phyloP scores from a whole-genome alignment of 2,797 vertebrate genomes.

The Botia almorhae region DNA sequence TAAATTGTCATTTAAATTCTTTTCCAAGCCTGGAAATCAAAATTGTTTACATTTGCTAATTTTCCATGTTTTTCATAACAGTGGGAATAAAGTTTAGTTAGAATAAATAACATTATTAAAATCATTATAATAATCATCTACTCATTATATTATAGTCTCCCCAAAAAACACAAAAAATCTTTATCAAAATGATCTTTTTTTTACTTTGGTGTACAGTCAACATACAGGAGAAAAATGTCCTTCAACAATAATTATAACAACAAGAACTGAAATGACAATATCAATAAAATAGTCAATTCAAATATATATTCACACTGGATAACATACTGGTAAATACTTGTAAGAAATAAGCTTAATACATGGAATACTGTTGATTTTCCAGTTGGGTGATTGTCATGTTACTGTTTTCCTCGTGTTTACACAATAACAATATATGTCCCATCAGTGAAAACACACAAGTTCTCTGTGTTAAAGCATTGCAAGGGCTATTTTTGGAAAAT shows the following conservation, averaged over 20 bases:
- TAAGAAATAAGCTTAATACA: constrained; percentile 52
- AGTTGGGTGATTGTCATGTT: constrained; percentile 61
- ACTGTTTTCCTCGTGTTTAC: constrained; percentile 54
- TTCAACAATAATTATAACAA: constrained; percentile 70
- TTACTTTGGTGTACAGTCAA: constrained; percentile 75
- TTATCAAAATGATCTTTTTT: constrained; percentile 68
- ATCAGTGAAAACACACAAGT: constrained; percentile 46
- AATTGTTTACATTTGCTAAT: too few species aligned
- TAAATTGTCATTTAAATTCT: too few species aligned
- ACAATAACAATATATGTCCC: constrained; percentile 39
- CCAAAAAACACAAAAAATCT: constrained; percentile 40
- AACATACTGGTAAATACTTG: constrained; percentile 59
- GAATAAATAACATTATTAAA: too few species aligned
- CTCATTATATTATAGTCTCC: too few species aligned
- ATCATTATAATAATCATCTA: too few species aligned
- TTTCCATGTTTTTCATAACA: too few species aligned
- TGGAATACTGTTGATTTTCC: constrained; percentile 59
- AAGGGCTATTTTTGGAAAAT: constrained; percentile 4
- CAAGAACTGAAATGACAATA: constrained; percentile 70
- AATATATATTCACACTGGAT: constrained; percentile 62
- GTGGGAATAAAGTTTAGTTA: too few species aligned
- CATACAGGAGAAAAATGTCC: constrained; percentile 72
- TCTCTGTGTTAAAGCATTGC: constrained; percentile 5
- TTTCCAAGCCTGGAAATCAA: too few species aligned
- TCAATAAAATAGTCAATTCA: constrained; percentile 66